Evolutionary conservation across 2,888 invertebrate species (phyloP), one percentile per base, ranked within the genome.

Genomic region (Aphidius colemani): DNA sequence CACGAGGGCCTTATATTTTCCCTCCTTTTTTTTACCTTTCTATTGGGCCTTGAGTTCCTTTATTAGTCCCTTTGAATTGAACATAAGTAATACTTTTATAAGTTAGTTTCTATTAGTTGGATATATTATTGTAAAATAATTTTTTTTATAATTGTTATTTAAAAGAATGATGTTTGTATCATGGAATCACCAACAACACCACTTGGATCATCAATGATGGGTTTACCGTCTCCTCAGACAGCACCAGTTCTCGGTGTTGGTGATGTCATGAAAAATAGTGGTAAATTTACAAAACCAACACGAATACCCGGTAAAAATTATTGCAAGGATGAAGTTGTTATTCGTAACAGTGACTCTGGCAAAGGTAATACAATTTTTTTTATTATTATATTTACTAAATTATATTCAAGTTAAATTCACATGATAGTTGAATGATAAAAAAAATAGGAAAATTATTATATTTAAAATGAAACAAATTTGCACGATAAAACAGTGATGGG

Each of bases 271-370:
- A 93, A 93, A 83, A 89, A 92, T 65, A 95, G 94, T 48, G 95
- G 95, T 64, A 95, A 95, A 84, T 95, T 93, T 83, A 85, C 89
- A 59, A 93, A 93, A 82, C 94, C 95, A 49, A 94, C 94, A 9
- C 91, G 94, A 83, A 93, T 95, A 74, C 93, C 94, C 57, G 94
- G 94, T 73, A 95, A 95, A 84, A 95, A 93, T 81, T 95, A 95
- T 84, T 94, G 94, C 77, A 95, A 96, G 83, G 96, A 96, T 81
- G 96, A 97, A 84, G 93, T 96, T 69, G 93, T 96, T 68, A 97
- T 97, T 77, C 88, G 95, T 71, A 96, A 96, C 83, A 93, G 95
- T 68, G 96, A 96, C 84, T 96, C 95, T 59, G 96, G 96, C 78
- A 96, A 96, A 92, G 96, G 96, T 95, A 85, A 82, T 78, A 60